These are phyloP conservation scores for Syngnathoides biaculeatus DNA, from an alignment of 2,113 vertebrate genomes.

Conservation along the genomic window DNA sequence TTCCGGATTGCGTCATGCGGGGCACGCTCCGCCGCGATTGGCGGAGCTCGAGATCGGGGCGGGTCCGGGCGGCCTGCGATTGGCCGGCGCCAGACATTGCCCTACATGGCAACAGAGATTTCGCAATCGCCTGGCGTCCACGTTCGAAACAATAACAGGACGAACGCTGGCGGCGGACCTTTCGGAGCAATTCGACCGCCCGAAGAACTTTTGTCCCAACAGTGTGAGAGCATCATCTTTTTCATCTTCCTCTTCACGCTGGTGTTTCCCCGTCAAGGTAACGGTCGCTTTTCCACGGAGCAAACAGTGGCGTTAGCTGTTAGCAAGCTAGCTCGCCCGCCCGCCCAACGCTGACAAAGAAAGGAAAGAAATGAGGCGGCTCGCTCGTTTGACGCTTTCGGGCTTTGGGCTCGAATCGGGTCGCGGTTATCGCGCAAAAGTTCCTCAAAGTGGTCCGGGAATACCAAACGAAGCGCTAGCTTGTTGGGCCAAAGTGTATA, in stretches of 20 bases:
- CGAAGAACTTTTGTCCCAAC: not conserved
- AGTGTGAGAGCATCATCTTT: too few species aligned
- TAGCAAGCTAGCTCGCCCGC: conserved; percentile 44
- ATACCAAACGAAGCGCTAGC: not conserved
- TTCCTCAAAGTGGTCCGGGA: conserved; percentile 30
- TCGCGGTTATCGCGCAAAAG: conserved; percentile 13
- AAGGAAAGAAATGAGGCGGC: not conserved
- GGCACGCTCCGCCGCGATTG: conserved; percentile 46
- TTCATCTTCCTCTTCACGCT: conserved; percentile 13
- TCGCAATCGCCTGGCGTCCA: conserved; percentile 72
- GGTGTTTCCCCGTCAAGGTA: conserved; percentile 55
- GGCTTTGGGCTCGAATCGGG: too few species aligned
- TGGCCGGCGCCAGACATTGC: conserved; percentile 61
- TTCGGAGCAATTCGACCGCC: conserved; percentile 20
- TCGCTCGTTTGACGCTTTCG: not conserved
- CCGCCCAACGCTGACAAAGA: not conserved
- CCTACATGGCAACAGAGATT: conserved; percentile 75
- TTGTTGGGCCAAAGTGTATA: too few species aligned
- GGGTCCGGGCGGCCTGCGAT: conserved; percentile 35
- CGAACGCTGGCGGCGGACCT: conserved; percentile 5
- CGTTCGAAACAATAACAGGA: conserved; percentile 74
- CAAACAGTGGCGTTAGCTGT: not conserved
- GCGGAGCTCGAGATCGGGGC: not conserved
- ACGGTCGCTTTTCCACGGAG: conserved; percentile 11
- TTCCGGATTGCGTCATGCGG: conserved; percentile 54